These are phyloP conservation scores for Carettochelys insculpta DNA, from an alignment of 2,113 vertebrate species.

Conservation along the genomic window DNA sequence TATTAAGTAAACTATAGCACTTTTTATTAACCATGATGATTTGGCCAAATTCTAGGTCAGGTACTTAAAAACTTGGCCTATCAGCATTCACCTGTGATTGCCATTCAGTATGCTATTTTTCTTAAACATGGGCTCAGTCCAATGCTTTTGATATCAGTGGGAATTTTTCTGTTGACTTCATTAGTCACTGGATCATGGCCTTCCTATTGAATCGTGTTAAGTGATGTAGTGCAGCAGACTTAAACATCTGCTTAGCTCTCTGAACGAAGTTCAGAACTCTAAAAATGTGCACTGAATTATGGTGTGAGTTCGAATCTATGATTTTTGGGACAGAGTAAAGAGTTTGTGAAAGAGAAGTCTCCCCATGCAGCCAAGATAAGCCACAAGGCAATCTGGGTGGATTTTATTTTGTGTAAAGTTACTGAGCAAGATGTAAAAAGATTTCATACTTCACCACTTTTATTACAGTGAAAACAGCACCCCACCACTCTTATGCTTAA, in stretches of 20 bases:
- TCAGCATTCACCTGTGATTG: constrained; percentile 25
- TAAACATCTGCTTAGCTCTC: neutral
- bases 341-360: neutral
- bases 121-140: constrained; percentile 10
- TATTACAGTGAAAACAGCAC: neutral
- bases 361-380: neutral
- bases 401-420: constrained; percentile 13
- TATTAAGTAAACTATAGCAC: neutral
- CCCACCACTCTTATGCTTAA: neutral
- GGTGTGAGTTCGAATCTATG: neutral
- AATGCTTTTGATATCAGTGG: constrained; percentile 24
- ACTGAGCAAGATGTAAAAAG: neutral
- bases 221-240: neutral
- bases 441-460: neutral
- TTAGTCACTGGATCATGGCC: neutral
- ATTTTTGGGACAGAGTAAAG: neutral
- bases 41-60: neutral
- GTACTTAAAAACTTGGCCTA: neutral
- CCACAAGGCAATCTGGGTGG: neutral
- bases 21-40: constrained; percentile 4
- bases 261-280: neutral
- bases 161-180: neutral
- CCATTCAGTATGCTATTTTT: constrained; percentile 44
- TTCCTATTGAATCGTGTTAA: constrained; percentile 17
- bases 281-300: neutral